Conservation (phyloP, 2,113 vertebrate genomes). For the Casuarius casuarius region DNA sequence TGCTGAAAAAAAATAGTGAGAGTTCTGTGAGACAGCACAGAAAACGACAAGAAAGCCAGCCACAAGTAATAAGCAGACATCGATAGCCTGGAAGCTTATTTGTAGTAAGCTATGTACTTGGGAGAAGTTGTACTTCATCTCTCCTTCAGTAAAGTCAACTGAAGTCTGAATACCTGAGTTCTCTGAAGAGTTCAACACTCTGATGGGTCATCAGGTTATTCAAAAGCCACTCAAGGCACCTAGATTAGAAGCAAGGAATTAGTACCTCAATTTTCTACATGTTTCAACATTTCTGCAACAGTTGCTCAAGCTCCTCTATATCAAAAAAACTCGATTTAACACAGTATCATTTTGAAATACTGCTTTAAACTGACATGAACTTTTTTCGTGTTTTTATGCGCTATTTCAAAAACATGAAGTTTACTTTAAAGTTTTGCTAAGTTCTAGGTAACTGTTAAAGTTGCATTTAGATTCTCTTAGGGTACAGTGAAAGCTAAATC, state of each 20-base stretch:
- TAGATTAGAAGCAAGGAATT: constrained; percentile 63
- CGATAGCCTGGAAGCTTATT: fast-evolving
- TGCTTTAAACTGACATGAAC: background rate
- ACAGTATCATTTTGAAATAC: background rate
- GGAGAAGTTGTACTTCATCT: background rate
- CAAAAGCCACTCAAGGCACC: constrained; percentile 97
- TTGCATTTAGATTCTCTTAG: background rate
- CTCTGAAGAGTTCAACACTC: constrained; percentile 94
- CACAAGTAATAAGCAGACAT: background rate
- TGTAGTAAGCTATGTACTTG: background rate
- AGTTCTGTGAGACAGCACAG: background rate
- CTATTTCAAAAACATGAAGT: background rate
- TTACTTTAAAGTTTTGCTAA: background rate
- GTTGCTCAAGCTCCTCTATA: background rate
- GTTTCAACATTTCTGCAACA: background rate
- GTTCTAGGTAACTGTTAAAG: background rate
- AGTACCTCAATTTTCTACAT: background rate
- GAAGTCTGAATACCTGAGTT: constrained; percentile 85
- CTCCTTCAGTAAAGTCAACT: background rate
- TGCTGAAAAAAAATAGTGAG: constrained; percentile 68
- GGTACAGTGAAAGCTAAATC: background rate
- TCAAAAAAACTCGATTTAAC: background rate
- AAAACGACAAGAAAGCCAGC: background rate
- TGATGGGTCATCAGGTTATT: constrained; percentile 99
- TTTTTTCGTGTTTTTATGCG: too few species aligned